Base-by-base conservation (phyloP, 2,888 invertebrate genomes). In the Caenorhabditis angaria region DNA sequence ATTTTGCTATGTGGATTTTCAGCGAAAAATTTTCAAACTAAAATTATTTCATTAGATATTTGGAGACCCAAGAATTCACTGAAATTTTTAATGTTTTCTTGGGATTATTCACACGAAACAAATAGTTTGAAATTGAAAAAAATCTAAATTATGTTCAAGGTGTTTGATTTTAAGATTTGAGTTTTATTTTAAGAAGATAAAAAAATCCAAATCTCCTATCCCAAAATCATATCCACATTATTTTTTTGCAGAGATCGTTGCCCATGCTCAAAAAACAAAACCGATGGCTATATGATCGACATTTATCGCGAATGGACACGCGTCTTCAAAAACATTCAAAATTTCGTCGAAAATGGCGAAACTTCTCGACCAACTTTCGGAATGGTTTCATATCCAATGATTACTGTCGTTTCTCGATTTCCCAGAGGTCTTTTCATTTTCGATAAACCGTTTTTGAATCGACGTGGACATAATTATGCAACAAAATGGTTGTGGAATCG, bases 401-500 rank as follows among this genome's bases (percentile, higher is more conserved):
- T 86, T 8, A 86, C 86, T 0, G 77, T 86, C 51, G 84, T 84
- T n/a, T 86, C 86, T 1, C 73, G 86, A n/a, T 85, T 80, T 55
- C 86, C 86, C 4, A 74, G 74, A 18, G 77, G 80, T 2, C 76
- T 86, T 22, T 86, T 86, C 72, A 82, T 84, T 25, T 59, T 71
- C 2, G 76, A 81, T 35, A 50, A 60, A 27, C 82, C 83, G 0
- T 62, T 85, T 18, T 64, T 85, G 22, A 85, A 83, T 68, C 51
- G 83, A 55, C 69, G 78, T 70, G 80, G 78, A 8, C 86, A 86
- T 66, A 83, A 81, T 55, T 86, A 86, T 61, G 86, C 86, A 18
- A 81, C 86, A 8, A 86, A 86, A 73, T 81, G 79, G 79, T 63
- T 85, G 32, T 86, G 86, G 86, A 86, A 86, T 76, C 77, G 86